These are phyloP conservation scores for Rhingia rostrata DNA, from an alignment of 2,888 invertebrate species.

Conservation along the genomic window DNA sequence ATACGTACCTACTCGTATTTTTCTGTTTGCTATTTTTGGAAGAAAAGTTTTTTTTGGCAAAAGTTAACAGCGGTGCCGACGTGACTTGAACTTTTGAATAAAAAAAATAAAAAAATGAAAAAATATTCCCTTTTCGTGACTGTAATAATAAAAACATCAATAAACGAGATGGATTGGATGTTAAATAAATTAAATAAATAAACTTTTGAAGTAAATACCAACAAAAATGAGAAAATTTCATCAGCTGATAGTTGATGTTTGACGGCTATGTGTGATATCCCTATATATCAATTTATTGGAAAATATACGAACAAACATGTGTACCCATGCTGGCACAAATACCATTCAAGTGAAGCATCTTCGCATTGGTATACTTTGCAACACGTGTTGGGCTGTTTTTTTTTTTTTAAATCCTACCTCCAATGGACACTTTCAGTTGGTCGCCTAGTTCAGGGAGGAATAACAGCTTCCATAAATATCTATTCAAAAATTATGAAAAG, in stretches of 20 bases:
- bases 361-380: slow-evolving; percentile 17
- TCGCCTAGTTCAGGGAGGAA: not conserved
- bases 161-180: slow-evolving; percentile 5
- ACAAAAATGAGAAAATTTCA: not conserved
- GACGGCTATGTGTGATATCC: not conserved
- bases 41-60: slow-evolving; percentile 49
- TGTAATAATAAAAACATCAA: slow-evolving; percentile 50
- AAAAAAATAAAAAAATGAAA: slow-evolving; percentile 13
- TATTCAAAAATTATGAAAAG: too few relatives aligned
- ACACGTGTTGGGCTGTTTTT: slow-evolving; percentile 15
- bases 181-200: not conserved
- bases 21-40: slow-evolving; percentile 38
- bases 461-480: too few relatives aligned
- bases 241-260: not conserved
- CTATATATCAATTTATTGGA: not conserved
- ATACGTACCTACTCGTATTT: not conserved
- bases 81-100: slow-evolving; percentile 49
- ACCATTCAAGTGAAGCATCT: slow-evolving; percentile 10
- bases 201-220: not conserved
- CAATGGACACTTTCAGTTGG: slow-evolving; percentile 10
- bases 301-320: not conserved
- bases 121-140: slow-evolving; percentile 53
- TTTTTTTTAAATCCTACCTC: not conserved
- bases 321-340: slow-evolving; percentile 20
- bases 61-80: slow-evolving; percentile 60